Evolutionary conservation across 2,113 vertebrate species (phyloP).

Genomic region (Stercorarius parasiticus): DNA sequence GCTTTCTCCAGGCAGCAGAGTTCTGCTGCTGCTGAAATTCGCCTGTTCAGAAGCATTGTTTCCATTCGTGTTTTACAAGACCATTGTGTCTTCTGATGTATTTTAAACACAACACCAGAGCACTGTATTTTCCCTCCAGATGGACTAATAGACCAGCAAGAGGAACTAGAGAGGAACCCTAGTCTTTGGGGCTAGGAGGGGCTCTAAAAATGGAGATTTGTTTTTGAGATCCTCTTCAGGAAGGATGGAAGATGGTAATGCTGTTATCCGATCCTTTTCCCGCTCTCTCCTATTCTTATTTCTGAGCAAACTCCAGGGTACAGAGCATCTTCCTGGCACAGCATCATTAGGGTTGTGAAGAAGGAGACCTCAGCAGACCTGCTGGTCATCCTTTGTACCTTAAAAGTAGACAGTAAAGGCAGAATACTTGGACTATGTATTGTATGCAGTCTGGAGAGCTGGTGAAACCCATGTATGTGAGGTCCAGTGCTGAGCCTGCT

Average conservation of each 20-base stretch:
- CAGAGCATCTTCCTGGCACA: background rate
- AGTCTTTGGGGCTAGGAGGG: background rate
- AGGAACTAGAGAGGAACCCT: background rate
- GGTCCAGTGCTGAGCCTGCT: background rate
- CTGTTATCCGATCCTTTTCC: background rate
- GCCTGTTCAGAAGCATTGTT: background rate
- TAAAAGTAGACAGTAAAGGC: background rate
- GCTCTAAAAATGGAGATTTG: background rate
- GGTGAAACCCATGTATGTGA: rapidly evolving
- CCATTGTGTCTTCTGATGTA: background rate
- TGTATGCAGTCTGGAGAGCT: background rate
- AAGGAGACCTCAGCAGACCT: background rate
- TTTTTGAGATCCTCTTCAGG: background rate
- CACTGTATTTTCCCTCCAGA: background rate
- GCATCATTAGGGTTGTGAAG: background rate
- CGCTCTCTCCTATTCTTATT: background rate
- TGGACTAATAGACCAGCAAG: background rate
- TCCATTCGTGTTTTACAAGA: background rate
- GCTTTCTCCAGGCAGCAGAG: background rate
- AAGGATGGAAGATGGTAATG: background rate
- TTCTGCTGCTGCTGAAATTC: background rate
- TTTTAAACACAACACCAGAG: background rate
- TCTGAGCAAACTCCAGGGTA: background rate
- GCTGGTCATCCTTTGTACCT: background rate
- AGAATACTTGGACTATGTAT: rapidly evolving